A percentile compares a stretch with the other conserved stretches of the same genome.
phyloP scores from a whole-genome alignment of 53 echinoderm and acorn worm species.

The Arbacia lixula region DNA sequence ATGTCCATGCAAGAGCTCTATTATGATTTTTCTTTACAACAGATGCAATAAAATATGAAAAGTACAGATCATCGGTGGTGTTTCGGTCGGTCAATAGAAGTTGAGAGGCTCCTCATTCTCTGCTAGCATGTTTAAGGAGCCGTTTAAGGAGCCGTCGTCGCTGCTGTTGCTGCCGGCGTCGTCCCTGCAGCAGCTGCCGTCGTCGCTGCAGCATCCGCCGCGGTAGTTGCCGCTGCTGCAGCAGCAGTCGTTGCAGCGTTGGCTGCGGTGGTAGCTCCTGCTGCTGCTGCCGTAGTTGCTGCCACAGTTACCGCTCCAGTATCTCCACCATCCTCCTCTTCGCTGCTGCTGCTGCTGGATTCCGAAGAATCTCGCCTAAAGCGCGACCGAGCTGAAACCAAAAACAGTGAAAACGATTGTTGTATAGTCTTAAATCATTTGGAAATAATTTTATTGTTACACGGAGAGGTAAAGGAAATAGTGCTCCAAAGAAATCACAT shows the following conservation, averaged over 20 bases:
- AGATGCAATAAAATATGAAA: too few species aligned
- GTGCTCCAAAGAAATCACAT: too few species aligned
- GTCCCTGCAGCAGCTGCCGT: background rate
- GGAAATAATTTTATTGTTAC: too few species aligned
- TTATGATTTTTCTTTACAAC: too few species aligned
- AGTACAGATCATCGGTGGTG: too few species aligned
- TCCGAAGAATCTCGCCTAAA: background rate
- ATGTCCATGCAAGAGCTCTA: too few species aligned
- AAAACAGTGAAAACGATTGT: too few species aligned
- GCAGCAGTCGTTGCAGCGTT: background rate
- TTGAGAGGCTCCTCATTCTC: background rate
- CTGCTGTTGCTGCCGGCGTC: background rate
- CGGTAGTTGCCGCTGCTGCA: background rate
- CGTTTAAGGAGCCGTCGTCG: background rate
- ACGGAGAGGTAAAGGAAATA: too few species aligned
- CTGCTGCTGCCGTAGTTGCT: background rate
- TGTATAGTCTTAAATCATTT: too few species aligned
- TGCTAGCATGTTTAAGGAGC: background rate
- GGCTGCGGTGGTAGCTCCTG: background rate
- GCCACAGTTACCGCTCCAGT: background rate
- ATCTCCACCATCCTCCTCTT: background rate
- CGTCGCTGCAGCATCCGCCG: background rate
- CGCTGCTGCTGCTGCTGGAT: background rate
- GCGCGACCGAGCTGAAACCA: background rate
- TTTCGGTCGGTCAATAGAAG: too few species aligned